Evolutionary conservation across 1,140 invertebrate species (phyloP).

Genomic region (Penaeus chinensis): DNA sequence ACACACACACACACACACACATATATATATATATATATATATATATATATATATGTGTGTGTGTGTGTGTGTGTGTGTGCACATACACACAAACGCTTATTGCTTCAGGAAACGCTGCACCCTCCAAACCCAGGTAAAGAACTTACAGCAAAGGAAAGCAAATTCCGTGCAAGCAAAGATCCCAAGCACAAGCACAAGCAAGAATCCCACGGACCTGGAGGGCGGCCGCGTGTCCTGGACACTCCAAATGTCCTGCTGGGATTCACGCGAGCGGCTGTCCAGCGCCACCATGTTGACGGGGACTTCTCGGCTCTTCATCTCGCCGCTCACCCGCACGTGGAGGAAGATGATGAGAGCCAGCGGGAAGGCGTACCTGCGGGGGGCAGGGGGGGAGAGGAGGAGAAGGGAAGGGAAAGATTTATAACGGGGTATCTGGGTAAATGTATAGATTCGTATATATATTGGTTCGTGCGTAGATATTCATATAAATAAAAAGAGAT

Average conservation of each 20-base stretch:
- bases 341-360: constrained; percentile 37
- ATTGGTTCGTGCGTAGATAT: too few species aligned
- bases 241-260: constrained; percentile 36
- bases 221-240: constrained; percentile 21
- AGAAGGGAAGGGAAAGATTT: too few species aligned
- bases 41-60: too few species aligned
- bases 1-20: too few species aligned
- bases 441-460: too few species aligned
- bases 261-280: constrained; percentile 15
- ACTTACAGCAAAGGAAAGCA: neutral
- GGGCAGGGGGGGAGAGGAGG: neutral
- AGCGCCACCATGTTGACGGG: constrained; percentile 25
- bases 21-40: too few species aligned
- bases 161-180: neutral
- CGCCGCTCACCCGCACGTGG: constrained; percentile 35
- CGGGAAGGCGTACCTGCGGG: constrained; percentile 45
- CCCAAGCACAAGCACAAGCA: neutral
- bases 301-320: constrained; percentile 5
- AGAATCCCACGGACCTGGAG: constrained; percentile 15
- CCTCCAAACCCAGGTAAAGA: neutral
- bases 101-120: neutral
- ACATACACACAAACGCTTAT: neutral
- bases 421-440: too few species aligned
- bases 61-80: too few species aligned
- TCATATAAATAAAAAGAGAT: too few species aligned